Evolutionary conservation across 2,113 vertebrate genomes (phyloP), one percentile per base, ranked within the genome.

Genomic region (Lophotis ruficrista): DNA sequence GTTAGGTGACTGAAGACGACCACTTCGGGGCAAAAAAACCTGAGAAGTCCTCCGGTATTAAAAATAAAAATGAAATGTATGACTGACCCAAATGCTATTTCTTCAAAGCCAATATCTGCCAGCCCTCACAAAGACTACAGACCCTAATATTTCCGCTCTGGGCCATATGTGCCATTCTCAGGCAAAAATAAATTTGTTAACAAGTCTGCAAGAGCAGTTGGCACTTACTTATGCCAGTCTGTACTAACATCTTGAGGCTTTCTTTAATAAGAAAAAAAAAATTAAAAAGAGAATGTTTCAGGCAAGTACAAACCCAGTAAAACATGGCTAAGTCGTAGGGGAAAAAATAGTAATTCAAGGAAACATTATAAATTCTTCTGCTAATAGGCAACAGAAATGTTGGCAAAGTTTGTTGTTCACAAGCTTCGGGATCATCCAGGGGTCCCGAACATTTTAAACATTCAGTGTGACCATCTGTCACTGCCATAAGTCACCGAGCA

Each of bases 391-490:
- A 89, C 73, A 92, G 94, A 90, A 97, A 85, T 8, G 94, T 90
- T 98, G 97, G 98, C 97, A 96, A 80, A 54, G 85, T 83, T 96
- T 90, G 78, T 64, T 71, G 70, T 77, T 92, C 73, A 27, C 47
- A 65, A 96, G 90, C 81, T 60, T 28, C n/a, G 64, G 90, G 96
- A 97, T 94, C 82, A 88, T 79, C 89, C 25, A 54, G 90, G 91
- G 97, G 98, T 97, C 97, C 85, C 14, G 91, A 97, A 96, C 94
- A 88, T 93, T 97, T 95, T 83, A 97, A 96, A 93, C 91, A 97
- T 97, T 96, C 97, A 92, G 96, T 84, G 94, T 73, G 96, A 97
- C 98, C 98, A 98, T 98, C 98, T 98, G 98, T 97, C 97, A 96
- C n/a, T 87, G 75, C 57, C 95, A 94, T 9, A 90, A 90, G 97